Percentiles rank a stretch among this genome's conserved stretches.
phyloP scores from a whole-genome alignment of 2,888 invertebrate species.

The Athalia cordata region DNA sequence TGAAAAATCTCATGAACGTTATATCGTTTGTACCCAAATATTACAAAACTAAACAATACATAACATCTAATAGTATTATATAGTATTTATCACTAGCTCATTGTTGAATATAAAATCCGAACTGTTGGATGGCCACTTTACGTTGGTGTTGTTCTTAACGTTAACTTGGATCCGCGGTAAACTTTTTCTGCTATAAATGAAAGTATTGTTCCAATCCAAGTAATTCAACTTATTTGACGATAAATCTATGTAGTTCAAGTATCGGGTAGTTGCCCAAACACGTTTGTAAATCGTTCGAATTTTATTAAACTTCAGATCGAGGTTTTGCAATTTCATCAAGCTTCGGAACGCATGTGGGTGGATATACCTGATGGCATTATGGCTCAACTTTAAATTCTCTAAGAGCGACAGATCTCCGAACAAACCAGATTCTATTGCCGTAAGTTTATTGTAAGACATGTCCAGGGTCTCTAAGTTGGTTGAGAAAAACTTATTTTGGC shows the following conservation, averaged over 20 bases:
- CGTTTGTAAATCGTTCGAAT: constrained; percentile 20
- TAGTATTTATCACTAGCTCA: neutral
- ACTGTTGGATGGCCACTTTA: neutral
- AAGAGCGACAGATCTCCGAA: neutral
- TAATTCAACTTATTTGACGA: constrained; percentile 21
- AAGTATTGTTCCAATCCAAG: constrained; percentile 6
- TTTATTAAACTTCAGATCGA: constrained; percentile 13
- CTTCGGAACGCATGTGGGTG: constrained; percentile 12
- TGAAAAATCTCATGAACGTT: too few species aligned
- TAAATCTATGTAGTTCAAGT: neutral
- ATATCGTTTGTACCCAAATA: too few species aligned
- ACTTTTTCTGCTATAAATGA: neutral
- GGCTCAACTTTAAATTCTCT: neutral
- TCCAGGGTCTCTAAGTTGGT: constrained; percentile 15
- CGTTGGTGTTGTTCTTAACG: neutral
- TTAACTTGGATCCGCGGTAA: neutral
- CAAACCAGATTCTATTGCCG: constrained; percentile 2
- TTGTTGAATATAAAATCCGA: neutral
- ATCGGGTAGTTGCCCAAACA: neutral
- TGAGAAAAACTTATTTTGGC: constrained; percentile 3
- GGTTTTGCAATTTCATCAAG: neutral
- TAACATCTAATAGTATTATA: too few species aligned
- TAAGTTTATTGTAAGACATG: constrained; percentile 30
- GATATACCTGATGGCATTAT: constrained; percentile 21
- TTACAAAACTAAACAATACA: too few species aligned